Conservation (phyloP, 2,113 vertebrate species). For the Hippocampus barbouri region DNA sequence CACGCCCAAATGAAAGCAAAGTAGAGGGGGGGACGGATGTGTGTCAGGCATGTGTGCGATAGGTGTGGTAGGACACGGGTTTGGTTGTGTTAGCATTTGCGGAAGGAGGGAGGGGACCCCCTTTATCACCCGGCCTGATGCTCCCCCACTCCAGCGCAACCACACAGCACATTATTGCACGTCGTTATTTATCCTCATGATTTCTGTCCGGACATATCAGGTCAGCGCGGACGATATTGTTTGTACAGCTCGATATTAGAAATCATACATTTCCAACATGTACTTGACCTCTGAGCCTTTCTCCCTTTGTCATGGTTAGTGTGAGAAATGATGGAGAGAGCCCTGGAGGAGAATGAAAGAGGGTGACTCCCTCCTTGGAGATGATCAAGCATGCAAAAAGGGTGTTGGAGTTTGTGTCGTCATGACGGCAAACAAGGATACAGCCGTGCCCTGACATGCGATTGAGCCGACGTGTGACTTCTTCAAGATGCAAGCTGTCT, state of each 20-base stretch:
- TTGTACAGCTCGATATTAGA: neutral
- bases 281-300: neutral
- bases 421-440: neutral
- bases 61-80: constrained; percentile 67
- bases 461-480: neutral
- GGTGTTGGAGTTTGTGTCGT: neutral
- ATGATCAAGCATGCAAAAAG: neutral
- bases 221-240: neutral
- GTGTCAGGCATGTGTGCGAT: constrained; percentile 53
- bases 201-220: constrained; percentile 6
- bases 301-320: neutral
- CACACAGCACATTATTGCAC: constrained; percentile 36
- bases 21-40: constrained; percentile 50
- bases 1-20: constrained; percentile 71
- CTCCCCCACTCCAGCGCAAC: constrained; percentile 30
- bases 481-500: neutral
- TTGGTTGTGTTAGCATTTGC: constrained; percentile 61
- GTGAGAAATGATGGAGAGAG: neutral
- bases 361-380: neutral
- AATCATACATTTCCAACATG: constrained; percentile 13
- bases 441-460: no score
- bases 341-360: neutral
- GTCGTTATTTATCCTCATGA: constrained; percentile 20
- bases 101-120: constrained; percentile 35
- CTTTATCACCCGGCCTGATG: constrained; percentile 46